Base-by-base conservation (phyloP, 2,888 invertebrate species). In the Patella ulyssiponensis region DNA sequence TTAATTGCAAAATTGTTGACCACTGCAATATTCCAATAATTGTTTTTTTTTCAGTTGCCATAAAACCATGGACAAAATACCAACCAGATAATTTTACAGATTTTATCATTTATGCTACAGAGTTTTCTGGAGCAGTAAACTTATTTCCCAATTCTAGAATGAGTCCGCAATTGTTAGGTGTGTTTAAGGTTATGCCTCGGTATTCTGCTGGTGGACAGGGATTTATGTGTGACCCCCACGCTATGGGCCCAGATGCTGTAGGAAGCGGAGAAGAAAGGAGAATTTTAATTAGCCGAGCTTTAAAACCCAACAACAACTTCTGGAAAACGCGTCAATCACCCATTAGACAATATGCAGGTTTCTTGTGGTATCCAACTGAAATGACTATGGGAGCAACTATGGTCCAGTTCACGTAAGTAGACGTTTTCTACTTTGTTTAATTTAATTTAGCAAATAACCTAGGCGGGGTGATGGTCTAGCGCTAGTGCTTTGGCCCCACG, bases 21-120 rank as follows among this genome's bases (percentile, higher is more conserved):
- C 44, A 44, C 5, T 44, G 44, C 44, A 44, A 44, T 64, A 20
- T 64, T 64, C n/a, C 1, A 20, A 20, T 64, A 64, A 64, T 64
- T 20, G 15, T 23, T 70, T 9, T n/a, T 52, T 4, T 73, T 73
- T 73, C 73, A 73, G 73, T 73, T 44, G 54, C 52, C n/a, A 73
- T 73, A 51, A 73, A 73, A 52, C 73, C 73, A 1, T 73, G 73
- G 73, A 51, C 51, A 23, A 23, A 52, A 14, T 54, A 52, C 23
- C 73, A 52, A 23, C 44, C 53, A 20, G 73, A 73, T 54, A 73
- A 73, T 53, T 73, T 73, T 20, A 73, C 73, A 17, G 73, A 73
- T 54, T 73, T 73, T 54, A 52, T 73, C 17, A 54, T 73, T 23
- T 73, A 20, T 14, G 73, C 73, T 53, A 73, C 73, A 17, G 73